Evolutionary conservation across 1,140 invertebrate species (phyloP), one percentile per base, ranked within the genome.

Genomic region (Ceratina japonica): DNA sequence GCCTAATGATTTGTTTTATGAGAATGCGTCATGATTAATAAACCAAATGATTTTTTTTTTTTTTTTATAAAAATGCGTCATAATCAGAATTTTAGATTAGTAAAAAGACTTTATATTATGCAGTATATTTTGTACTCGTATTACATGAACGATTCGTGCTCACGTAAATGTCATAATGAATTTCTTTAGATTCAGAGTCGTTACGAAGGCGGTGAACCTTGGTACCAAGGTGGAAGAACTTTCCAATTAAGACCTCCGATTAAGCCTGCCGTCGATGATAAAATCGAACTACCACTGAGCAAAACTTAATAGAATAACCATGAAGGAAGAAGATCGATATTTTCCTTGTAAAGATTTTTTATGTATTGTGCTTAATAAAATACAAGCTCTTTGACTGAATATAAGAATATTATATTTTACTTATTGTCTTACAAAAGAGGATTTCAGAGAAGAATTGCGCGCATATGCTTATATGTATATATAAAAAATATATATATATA

Each of bases 221-320:
- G 66, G 66, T 66, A 79, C 5, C 80, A 84, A 16, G 70, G 56
- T 44, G 56, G 18, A 27, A 70, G 75, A 7, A 73, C 22, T 18
- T 80, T 80, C 51, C 56, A 68, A 44, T 56, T 18, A 65, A 74
- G 52, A 7, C 58, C 75, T 15, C 52, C 54, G 54, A 18, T 56
- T 7, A 75, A 3, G 63, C 52, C 69, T 1, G 52, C 82, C 3
- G 75, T 89, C 3, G 86, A 89, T 64, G 87, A 90, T 72, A 90
- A 90, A 66, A 88, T 89, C 44, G 83, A 84, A 51, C 52, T 82
- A 20, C 89, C 89, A n/a, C 71, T 90, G 10, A 87, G 86, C 51
- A 87, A 82, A 71, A 84, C 83, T 27, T 58, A 73, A 64, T 8
- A 49, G 5, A 71, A n/a, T 49, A 62, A 74, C 13, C 10, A 85